These are phyloP conservation scores for Crotalus viridis DNA, from an alignment of 2,113 vertebrate genomes.

Conservation along the genomic window DNA sequence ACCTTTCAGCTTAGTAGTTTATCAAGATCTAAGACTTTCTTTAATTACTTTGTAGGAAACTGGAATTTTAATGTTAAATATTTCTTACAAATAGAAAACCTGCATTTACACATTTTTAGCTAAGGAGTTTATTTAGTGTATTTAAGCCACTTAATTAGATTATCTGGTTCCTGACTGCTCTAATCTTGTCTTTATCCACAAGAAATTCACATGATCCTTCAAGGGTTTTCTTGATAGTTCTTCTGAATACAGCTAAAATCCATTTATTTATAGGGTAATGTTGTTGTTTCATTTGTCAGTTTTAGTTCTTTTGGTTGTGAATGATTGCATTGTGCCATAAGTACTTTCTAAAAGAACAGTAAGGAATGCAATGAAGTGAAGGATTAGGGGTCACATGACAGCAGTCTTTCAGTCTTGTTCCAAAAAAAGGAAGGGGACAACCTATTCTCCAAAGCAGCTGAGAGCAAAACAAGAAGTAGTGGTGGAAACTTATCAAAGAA, in stretches of 20 bases:
- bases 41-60: not conserved
- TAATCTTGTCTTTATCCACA: not conserved
- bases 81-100: not conserved
- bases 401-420: not conserved
- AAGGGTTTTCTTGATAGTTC: not conserved
- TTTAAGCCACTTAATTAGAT: not conserved
- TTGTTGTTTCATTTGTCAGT: not conserved
- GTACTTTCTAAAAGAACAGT: not conserved
- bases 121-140: not conserved
- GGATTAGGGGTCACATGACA: not conserved
- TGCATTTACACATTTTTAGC: not conserved
- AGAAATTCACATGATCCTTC: not conserved
- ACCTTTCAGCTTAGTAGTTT: not conserved
- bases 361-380: not conserved
- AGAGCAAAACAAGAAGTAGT: not conserved
- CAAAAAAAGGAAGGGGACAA: not conserved
- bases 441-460: not conserved
- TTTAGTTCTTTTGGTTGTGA: not conserved
- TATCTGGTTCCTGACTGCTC: not conserved
- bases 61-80: accelerated
- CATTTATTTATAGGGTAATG: not conserved
- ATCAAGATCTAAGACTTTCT: not conserved
- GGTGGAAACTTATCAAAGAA: not conserved
- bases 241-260: not conserved
- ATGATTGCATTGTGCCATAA: not conserved